Base-by-base conservation (phyloP, 2,797 vertebrate genomes). In the Peromyscus eremicus region DNA sequence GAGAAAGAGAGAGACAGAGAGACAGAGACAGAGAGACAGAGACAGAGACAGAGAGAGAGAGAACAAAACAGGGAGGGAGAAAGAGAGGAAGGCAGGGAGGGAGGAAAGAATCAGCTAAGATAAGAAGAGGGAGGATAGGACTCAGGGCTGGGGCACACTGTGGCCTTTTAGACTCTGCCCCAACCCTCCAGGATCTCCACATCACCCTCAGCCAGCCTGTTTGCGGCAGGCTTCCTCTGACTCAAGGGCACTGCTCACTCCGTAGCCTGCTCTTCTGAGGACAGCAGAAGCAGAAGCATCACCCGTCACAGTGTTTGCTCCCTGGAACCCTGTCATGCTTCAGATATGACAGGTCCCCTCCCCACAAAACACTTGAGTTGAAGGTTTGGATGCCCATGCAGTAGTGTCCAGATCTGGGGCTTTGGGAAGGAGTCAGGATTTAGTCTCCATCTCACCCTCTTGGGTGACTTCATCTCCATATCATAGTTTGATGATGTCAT, bases 1-100 rank as follows among this genome's bases (percentile, higher is more conserved):
- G 49, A 16, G 6, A 27, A 80, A 2, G 46, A 49, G 46, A 49
- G 46, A 10, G 46, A 11, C 46, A 49, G 46, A 6, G 43, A 46
- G 5, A 46, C 43, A 46, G 43, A n/a, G n/a, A 46, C 43, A 46
- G 43, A 46, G 46, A 46, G 46, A 43, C 7, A 32, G 43, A 23
- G 14, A 49, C 21, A 17, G 16, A 25, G 21, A 5, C 25, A 14
- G 27, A 40, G 19, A 11, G 11, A 14, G 23, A 8, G 13, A 16
- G 55, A 13, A 9, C 6, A 7, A 3, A 16, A 37, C 11, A 29
- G 17, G 1, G 82, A 14, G 2, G 2, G 40, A 6, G 10, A 23
- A 1, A 10, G 8, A 64, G 6, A 25, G 2, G 6, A 9, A 1
- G 2, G 32, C 17, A n/a, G 46, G 32, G 49, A n/a, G 32, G 17